Evolutionary conservation across 2,113 vertebrate species (phyloP), one percentile per base, ranked within the genome.

Genomic region (Podarcis raffonei): DNA sequence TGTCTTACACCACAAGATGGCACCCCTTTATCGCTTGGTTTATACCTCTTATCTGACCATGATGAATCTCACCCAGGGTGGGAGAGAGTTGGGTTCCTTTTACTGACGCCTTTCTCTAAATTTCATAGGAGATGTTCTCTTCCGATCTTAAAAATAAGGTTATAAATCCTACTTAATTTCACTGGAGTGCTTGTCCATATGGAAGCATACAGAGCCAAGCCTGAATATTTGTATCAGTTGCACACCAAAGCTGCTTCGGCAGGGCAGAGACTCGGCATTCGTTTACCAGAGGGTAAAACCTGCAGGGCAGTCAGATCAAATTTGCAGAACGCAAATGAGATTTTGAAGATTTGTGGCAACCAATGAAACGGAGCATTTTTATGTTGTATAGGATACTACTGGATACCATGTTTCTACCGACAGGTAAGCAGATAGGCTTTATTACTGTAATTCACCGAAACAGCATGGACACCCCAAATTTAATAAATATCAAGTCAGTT

Each of bases 201-300:
- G 18, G 13, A 62, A 18, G 59, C 18, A 62, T 62, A 62, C 13
- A 62, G 59, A 20, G 3, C 5, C 59, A 62, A 62, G 59, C 59
- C 13, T 62, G 18, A 62, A 62, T 62, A 62, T 20, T 62, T 62
- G 16, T 62, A 18, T 62, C 59, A 18, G 13, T 20, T 62, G 18
- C 59, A 62, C 18, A 53, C 48, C 48, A 53, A 53, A 53, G 48
- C 48, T 53, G 48, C 48, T 53, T 53, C 11, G 48, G 11, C 48
- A 53, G 48, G 48, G 11, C 48, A 53, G 48, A 84, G 90, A 91
- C 83, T 83, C 71, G 87, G 32, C 42, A 42, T 6, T 22, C 81
- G 87, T 81, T 83, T 72, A 86, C 23, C 59, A 39, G 35, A 68
- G 35, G 4, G 59, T 25, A 4, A 35, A 11, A 82, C 2, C 11